Percentiles rank a stretch among this genome's conserved stretches.
Evolutionary conservation across 2,888 invertebrate genomes (phyloP).

Genomic region (Phortica okadai): DNA sequence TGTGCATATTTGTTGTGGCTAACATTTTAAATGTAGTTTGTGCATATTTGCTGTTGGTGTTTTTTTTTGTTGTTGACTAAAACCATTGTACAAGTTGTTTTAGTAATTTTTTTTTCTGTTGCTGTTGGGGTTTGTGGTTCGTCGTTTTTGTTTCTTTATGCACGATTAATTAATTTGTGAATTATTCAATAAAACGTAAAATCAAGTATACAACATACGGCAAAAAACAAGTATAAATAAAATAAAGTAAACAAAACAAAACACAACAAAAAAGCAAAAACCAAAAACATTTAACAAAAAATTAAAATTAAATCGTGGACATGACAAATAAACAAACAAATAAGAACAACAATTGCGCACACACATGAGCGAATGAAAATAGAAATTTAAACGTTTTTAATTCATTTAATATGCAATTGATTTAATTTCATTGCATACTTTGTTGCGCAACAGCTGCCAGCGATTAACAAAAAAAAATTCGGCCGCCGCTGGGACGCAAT

Average conservation of each 20-base stretch:
- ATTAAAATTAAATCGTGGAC: not conserved
- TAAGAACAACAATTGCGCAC: not conserved
- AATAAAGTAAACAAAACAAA: not conserved
- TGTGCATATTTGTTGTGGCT: not conserved
- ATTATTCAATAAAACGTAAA: not conserved
- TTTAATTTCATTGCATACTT: constrained; percentile 33
- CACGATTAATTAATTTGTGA: constrained; percentile 7
- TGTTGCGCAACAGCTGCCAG: constrained; percentile 15
- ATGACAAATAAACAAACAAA: not conserved
- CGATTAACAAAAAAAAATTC: constrained; percentile 3
- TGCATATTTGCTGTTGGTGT: no score
- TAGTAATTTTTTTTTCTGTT: not conserved
- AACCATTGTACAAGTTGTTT: not conserved
- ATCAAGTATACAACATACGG: not conserved
- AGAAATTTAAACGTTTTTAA: not conserved
- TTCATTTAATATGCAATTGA: constrained; percentile 24
- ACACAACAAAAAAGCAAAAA: not conserved
- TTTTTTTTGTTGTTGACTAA: not conserved
- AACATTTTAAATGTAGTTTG: no score
- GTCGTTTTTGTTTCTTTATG: not conserved
- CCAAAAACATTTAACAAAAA: not conserved
- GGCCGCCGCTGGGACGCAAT: not conserved
- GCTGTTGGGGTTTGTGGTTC: not conserved
- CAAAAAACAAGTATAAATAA: not conserved
- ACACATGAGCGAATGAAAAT: not conserved